Percentiles rank a stretch among this genome's conserved stretches.
These are phyloP conservation scores for Prolemur simus DNA, from an alignment of 2,113 vertebrate genomes.

Conservation along the genomic window DNA sequence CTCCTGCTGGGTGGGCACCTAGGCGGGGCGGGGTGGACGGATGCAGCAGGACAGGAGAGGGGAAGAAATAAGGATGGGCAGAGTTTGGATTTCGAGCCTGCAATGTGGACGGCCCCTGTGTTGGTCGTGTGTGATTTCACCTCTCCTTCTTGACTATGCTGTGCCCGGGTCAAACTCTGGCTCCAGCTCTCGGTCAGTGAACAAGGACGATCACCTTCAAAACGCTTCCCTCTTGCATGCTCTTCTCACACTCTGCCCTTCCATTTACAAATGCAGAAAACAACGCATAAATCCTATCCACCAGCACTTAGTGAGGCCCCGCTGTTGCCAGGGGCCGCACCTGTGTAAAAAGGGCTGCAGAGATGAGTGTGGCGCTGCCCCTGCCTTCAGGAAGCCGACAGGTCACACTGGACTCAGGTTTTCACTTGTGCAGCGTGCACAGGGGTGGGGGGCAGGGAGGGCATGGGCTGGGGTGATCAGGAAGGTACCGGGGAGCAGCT, in stretches of 20 bases:
- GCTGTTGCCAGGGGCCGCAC: not conserved
- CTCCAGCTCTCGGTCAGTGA: not conserved
- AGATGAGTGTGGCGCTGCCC: not conserved
- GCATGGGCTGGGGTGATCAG: not conserved
- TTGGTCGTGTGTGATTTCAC: not conserved
- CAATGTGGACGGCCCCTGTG: rapidly evolving
- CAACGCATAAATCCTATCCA: not conserved
- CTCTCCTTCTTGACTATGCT: not conserved
- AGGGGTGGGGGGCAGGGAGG: rapidly evolving
- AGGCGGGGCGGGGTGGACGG: not conserved
- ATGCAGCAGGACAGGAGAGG: not conserved
- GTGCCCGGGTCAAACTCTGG: not conserved
- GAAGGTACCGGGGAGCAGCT: not conserved
- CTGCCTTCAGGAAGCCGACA: not conserved
- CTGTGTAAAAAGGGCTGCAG: not conserved
- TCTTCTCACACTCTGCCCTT: not conserved
- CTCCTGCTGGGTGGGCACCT: not conserved
- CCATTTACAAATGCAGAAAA: not conserved
- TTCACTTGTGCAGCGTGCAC: not conserved
- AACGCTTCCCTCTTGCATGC: not conserved
- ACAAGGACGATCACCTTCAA: not conserved
- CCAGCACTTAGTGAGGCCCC: not conserved
- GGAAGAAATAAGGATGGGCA: rapidly evolving
- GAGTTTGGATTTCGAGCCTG: not conserved
- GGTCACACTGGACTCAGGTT: not conserved